These are phyloP conservation scores for Mythimna loreyi DNA, from an alignment of 2,888 invertebrate genomes.

Conservation along the genomic window DNA sequence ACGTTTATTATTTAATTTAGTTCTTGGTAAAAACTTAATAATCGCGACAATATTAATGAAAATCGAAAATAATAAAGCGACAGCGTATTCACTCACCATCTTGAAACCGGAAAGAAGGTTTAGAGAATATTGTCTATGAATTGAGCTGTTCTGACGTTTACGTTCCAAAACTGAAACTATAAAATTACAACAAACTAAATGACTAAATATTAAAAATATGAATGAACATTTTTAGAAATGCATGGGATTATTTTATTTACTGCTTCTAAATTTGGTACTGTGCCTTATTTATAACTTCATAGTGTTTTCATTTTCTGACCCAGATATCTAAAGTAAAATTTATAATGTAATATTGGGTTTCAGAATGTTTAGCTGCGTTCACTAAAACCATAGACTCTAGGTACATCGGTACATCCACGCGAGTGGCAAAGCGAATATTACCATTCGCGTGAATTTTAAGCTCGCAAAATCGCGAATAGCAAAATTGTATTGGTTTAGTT, in stretches of 20 bases:
- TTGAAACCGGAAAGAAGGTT: conserved; percentile 86
- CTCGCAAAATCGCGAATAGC: too few relatives aligned
- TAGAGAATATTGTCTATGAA: conserved; percentile 69
- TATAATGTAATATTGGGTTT: neutral
- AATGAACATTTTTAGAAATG: neutral
- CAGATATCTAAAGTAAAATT: neutral
- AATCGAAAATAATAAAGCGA: conserved; percentile 34
- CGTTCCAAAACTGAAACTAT: conserved; percentile 27
- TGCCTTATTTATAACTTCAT: neutral
- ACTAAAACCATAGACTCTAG: neutral
- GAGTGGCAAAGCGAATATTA: too few relatives aligned
- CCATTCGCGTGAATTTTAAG: too few relatives aligned
- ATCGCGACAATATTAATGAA: conserved; percentile 13
- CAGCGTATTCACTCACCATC: conserved; percentile 84
- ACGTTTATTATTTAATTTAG: neutral
- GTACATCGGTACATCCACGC: too few relatives aligned
- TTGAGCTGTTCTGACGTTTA: conserved; percentile 54
- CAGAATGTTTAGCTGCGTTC: conserved; percentile 21
- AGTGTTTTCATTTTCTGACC: neutral
- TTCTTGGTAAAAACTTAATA: neutral
- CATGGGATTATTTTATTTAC: neutral
- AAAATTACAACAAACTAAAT: neutral
- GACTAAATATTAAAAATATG: neutral
- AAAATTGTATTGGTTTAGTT: too few relatives aligned
- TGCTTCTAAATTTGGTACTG: neutral